Conservation (phyloP, 2,113 vertebrate species). For the Pygoscelis adeliae region DNA sequence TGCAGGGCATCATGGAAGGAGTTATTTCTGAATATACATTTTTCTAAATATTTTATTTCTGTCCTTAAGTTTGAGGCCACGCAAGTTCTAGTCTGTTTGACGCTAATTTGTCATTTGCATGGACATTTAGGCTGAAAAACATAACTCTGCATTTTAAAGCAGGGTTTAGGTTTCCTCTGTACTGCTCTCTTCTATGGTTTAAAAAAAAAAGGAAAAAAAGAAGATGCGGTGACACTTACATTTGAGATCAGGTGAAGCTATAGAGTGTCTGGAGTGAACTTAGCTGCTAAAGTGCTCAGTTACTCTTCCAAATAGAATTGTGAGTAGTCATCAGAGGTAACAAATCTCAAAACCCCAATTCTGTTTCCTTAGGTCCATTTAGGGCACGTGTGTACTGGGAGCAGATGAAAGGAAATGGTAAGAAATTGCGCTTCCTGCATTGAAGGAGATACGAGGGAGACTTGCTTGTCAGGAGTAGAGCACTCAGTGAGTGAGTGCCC, state of each 20-base stretch:
- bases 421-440: neutral
- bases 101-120: neutral
- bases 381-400: neutral
- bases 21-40: neutral
- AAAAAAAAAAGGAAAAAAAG: neutral
- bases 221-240: neutral
- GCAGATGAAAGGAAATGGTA: neutral
- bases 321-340: neutral
- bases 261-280: neutral
- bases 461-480: neutral
- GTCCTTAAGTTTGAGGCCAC: neutral
- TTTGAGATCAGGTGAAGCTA: neutral
- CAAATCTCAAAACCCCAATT: neutral
- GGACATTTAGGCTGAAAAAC: neutral
- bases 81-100: neutral
- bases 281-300: neutral
- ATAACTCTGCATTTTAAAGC: neutral
- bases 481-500: fast-evolving
- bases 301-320: neutral
- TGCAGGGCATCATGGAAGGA: neutral
- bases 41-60: neutral
- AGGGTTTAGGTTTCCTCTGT: neutral
- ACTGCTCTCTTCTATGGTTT: neutral
- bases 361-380: neutral
- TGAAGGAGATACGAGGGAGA: neutral